These are phyloP conservation scores for Drosophila pruinosa DNA, from an alignment of 1,140 invertebrate species.

Conservation along the genomic window DNA sequence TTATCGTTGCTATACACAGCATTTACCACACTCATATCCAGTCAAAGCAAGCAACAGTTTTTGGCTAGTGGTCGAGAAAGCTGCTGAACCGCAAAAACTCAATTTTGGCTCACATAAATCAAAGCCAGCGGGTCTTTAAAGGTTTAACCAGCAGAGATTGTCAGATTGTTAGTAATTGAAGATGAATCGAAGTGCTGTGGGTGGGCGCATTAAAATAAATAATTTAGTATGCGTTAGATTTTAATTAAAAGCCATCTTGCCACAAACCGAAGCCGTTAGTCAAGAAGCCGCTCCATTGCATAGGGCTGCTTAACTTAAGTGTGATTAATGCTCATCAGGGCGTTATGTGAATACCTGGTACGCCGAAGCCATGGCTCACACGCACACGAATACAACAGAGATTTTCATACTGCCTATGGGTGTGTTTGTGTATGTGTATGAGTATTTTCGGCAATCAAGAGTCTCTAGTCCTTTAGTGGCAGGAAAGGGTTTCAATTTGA, in stretches of 20 bases:
- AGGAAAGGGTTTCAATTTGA: conserved; percentile 77
- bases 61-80: not conserved
- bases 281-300: conserved; percentile 52
- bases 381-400: not conserved
- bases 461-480: conserved; percentile 61
- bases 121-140: not conserved
- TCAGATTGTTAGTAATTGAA: conserved; percentile 23
- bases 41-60: conserved; percentile 21
- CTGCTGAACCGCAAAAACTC: conserved; percentile 12
- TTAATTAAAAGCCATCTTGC: conserved; percentile 49
- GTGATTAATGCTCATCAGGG: conserved; percentile 68
- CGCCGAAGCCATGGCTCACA: conserved; percentile 19
- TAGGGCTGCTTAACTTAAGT: conserved; percentile 54
- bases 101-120: conserved; percentile 40
- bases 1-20: not conserved
- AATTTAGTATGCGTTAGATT: conserved; percentile 45
- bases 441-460: conserved; percentile 72
- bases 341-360: conserved; percentile 59
- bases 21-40: conserved; percentile 7
- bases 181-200: not conserved
- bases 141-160: conserved; percentile 4
- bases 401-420: conserved; percentile 2
- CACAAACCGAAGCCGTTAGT: conserved; percentile 44
- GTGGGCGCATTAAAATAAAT: conserved; percentile 36
- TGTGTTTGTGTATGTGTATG: not conserved